Percentiles rank a stretch among this genome's conserved stretches.
phyloP scores from a whole-genome alignment of 2,113 vertebrate genomes.

The Leiothrix lutea region DNA sequence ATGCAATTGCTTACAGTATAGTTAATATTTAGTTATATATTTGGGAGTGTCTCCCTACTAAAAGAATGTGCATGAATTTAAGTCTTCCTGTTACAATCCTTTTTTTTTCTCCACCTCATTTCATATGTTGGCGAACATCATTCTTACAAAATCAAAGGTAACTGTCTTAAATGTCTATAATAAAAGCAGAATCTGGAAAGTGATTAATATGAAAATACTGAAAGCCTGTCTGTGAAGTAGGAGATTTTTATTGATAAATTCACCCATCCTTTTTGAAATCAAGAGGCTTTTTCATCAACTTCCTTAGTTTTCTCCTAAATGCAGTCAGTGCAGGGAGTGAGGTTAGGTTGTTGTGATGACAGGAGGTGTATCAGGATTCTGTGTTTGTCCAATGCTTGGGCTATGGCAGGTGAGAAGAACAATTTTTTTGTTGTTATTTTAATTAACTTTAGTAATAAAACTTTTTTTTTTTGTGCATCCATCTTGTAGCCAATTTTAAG shows the following conservation, averaged over 20 bases:
- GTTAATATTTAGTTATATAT: background rate
- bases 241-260: background rate
- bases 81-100: background rate
- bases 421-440: background rate
- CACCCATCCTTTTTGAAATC: background rate
- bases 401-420: conserved; percentile 18
- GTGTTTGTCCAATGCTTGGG: background rate
- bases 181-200: background rate
- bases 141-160: background rate
- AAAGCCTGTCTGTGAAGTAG: background rate
- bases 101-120: background rate
- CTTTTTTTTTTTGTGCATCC: background rate
- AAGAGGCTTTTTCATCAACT: background rate
- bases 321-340: background rate
- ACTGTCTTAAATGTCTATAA: background rate
- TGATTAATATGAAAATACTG: background rate
- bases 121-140: background rate
- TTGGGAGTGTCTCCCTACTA: background rate
- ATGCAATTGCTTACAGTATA: background rate
- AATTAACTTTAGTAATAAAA: background rate
- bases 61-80: background rate
- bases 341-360: conserved; percentile 29
- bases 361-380: conserved; percentile 6
- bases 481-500: background rate
- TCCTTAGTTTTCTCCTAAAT: conserved; percentile 16